Conservation (phyloP, 2,113 vertebrate species). For the Hucho hucho region DNA sequence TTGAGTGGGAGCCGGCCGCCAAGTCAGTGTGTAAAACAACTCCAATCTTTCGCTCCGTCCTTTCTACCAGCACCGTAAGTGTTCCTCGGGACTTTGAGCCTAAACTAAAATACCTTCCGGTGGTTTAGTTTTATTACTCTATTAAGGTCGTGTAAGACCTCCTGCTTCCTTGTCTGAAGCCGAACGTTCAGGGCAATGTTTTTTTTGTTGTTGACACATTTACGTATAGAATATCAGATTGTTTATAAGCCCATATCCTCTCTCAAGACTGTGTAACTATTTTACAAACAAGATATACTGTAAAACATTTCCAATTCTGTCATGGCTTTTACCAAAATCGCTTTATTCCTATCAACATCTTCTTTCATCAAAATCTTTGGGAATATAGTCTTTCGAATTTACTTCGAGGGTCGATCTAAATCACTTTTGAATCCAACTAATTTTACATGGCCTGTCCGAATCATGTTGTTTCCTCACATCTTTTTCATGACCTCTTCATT, state of each 20-base stretch:
- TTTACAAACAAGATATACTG: not conserved
- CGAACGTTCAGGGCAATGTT: not conserved
- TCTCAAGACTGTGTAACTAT: not conserved
- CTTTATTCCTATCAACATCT: too few relatives aligned
- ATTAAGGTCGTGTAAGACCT: slow-evolving; percentile 49
- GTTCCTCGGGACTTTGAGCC: slow-evolving; percentile 45
- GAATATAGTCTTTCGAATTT: not conserved
- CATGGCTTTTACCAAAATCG: too few relatives aligned
- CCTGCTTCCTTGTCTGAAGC: slow-evolving; percentile 24
- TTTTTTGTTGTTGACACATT: not conserved
- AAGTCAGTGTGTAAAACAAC: slow-evolving; percentile 74
- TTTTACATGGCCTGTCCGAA: slow-evolving; percentile 34
- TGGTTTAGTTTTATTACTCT: slow-evolving; percentile 57
- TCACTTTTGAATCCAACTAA: slow-evolving; percentile 1
- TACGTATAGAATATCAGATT: too few relatives aligned
- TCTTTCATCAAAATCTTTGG: not conserved
- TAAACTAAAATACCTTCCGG: slow-evolving; percentile 34
- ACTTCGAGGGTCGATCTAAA: not conserved
- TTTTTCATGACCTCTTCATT: slow-evolving; percentile 17
- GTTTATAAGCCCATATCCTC: not conserved
- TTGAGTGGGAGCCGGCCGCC: slow-evolving; percentile 65
- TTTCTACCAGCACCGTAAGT: slow-evolving; percentile 88
- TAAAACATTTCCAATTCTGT: too few relatives aligned
- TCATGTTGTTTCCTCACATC: slow-evolving; percentile 16
- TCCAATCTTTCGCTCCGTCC: slow-evolving; percentile 78